Evolutionary conservation across 37 sponge, comb jelly and placozoan species (phyloP), one percentile per base, ranked within the genome.

Genomic region (Halichondria panicea): DNA sequence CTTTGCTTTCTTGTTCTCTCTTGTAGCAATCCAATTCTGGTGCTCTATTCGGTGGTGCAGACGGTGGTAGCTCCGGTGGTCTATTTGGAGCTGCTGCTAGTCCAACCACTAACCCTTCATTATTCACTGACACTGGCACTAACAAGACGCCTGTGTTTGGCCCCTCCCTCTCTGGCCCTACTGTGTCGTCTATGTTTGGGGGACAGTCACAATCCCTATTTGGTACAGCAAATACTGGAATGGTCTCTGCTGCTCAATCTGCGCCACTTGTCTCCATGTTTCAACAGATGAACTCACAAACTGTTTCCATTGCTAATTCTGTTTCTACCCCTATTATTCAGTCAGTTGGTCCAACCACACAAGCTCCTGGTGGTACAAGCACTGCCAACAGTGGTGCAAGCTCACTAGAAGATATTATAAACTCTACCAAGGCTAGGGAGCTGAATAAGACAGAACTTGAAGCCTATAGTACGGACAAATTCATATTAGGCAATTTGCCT

Each of bases 401-500:
- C 12, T 9, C 57, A 56, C 57, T 9, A 28, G n/a, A 24, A 13
- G 3, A 56, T 4, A 9, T 9, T 56, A 28, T 4, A 56, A 56
- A 4, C 57, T 21, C 68, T 41, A 3, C 24, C 28, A 27, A 2
- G 40, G 42, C 3, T 2, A 34, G 11, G 11, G 11, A 63, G 19
- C 65, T 81, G 36, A 74, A 72, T 12, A 38, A 71, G 24, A 70
- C 79, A 38, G 86, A 80, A 19, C 22, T 90, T 28, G 54, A 55
- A 62, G 84, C 82, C n/a, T 90, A 77, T 57, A 74, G 72, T 36
- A 67, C 81, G 1, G 75, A 90, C 24, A 62, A 64, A 25, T 90
- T 84, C 45, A n/a, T 66, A 25, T 46, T 75, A 27, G 86, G 86
- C 19, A 28, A 80, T 18, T 76, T 90, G 37, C 91, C 91, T 48